Evolutionary conservation across 1,140 invertebrate species (phyloP).

Genomic region (Rhyacophila brunnea): DNA sequence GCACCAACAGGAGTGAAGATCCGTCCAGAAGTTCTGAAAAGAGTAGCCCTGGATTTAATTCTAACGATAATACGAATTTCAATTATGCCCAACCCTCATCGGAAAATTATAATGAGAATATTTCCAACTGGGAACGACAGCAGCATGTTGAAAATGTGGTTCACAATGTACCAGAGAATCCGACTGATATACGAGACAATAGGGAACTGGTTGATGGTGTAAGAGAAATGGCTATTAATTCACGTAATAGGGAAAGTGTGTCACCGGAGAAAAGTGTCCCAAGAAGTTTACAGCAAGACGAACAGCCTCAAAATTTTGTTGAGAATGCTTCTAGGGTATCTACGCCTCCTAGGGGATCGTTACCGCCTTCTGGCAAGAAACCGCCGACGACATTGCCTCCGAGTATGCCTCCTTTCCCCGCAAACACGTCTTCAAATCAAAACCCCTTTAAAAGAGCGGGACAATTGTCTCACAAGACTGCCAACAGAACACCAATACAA

Average conservation of each 20-base stretch:
- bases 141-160: constrained; percentile 8
- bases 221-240: constrained; percentile 9
- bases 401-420: constrained; percentile 29
- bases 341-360: constrained; percentile 4
- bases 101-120: constrained; percentile 15
- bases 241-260: constrained; percentile 20
- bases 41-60: constrained; percentile 46
- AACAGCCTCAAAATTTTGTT: neutral
- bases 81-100: constrained; percentile 20
- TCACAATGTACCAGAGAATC: neutral
- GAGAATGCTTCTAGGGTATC: neutral
- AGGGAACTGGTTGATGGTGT: constrained; percentile 23
- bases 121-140: constrained; percentile 5
- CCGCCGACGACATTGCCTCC: constrained; percentile 21
- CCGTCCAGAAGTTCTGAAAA: constrained; percentile 56
- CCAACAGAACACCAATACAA: constrained; percentile 35
- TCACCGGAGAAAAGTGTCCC: constrained; percentile 21
- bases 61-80: constrained; percentile 46
- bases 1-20: constrained; percentile 57
- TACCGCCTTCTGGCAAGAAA: constrained; percentile 9
- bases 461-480: constrained; percentile 42
- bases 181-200: constrained; percentile 12
- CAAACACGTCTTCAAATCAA: constrained; percentile 35
- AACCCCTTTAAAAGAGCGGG: constrained; percentile 44
- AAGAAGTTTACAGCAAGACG: constrained; percentile 3